These are phyloP conservation scores for Halichoeres trimaculatus DNA, from an alignment of 2,113 vertebrate species.

Conservation along the genomic window DNA sequence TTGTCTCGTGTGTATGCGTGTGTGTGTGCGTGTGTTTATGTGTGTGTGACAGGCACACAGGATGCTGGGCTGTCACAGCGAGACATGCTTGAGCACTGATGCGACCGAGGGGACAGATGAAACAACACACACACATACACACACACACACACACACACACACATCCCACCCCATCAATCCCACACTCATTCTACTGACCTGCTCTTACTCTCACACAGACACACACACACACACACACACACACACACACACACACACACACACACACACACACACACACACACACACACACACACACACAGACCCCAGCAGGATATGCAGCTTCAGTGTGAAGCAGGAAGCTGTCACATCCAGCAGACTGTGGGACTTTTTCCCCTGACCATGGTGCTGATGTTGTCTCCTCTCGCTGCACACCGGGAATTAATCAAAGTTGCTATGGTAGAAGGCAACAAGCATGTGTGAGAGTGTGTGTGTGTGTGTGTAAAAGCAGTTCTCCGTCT, in stretches of 20 bases:
- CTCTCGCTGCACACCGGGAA: conserved; percentile 72
- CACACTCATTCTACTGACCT: conserved; percentile 57
- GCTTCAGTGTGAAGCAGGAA: conserved; percentile 68
- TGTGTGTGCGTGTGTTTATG: conserved; percentile 30
- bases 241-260: conserved; percentile 2
- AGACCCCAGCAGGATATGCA: conserved; percentile 52
- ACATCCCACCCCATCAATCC: conserved; percentile 9
- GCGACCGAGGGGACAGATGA: conserved; percentile 72
- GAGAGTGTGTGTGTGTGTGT: conserved; percentile 14
- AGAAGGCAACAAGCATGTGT: conserved; percentile 47
- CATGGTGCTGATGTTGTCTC: conserved; percentile 70
- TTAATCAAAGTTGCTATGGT: conserved; percentile 78
- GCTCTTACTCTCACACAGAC: conserved; percentile 28
- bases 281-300: conserved; percentile 41
- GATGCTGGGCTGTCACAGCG: conserved; percentile 72
- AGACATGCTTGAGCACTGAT: conserved; percentile 77
- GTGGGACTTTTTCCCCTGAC: conserved; percentile 64
- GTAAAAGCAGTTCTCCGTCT: conserved; percentile 72
- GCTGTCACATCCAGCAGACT: conserved; percentile 73
- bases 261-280: conserved; percentile 23
- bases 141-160: not conserved
- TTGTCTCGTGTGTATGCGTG: conserved; percentile 42
- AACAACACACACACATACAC: conserved; percentile 15
- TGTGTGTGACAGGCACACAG: conserved; percentile 58
- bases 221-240: conserved; percentile 18